These are phyloP conservation scores for Clusia tigrina DNA, from an alignment of 2,888 invertebrate species.

Conservation along the genomic window DNA sequence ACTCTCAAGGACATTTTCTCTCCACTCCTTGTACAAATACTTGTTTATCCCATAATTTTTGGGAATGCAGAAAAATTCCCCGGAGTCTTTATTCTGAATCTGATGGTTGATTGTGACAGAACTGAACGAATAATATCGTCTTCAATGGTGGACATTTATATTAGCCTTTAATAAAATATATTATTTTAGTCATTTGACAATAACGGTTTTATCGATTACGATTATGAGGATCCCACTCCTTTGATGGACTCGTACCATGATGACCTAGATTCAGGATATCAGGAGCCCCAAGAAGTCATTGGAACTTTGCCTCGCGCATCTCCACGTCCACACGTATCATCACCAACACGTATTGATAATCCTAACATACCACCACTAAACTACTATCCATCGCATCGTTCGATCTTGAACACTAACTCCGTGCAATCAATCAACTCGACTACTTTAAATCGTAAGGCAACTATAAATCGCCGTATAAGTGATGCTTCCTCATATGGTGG, in stretches of 20 bases:
- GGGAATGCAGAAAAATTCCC: background rate
- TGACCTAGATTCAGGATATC: slow-evolving; percentile 68
- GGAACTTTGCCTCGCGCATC: slow-evolving; percentile 59
- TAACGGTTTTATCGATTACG: slow-evolving; percentile 81
- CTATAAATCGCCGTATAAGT: slow-evolving; percentile 61
- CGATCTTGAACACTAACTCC: slow-evolving; percentile 51
- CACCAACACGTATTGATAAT: slow-evolving; percentile 82
- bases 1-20: too few species aligned
- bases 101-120: too few species aligned
- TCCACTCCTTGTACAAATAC: too few species aligned
- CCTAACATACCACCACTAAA: slow-evolving; percentile 81
- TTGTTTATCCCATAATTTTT: too few species aligned
- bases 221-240: slow-evolving; percentile 82
- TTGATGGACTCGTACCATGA: slow-evolving; percentile 77
- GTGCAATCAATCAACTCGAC: slow-evolving; percentile 47
- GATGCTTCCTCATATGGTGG: slow-evolving; percentile 60
- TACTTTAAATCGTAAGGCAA: slow-evolving; percentile 65
- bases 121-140: too few species aligned
- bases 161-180: background rate
- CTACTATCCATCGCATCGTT: slow-evolving; percentile 67
- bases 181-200: slow-evolving; percentile 70
- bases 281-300: slow-evolving; percentile 65
- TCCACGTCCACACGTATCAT: slow-evolving; percentile 76
- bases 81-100: too few species aligned
- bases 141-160: background rate